Conservation (phyloP, 2,113 vertebrate genomes). For the Leptodactylus fuscus region DNA sequence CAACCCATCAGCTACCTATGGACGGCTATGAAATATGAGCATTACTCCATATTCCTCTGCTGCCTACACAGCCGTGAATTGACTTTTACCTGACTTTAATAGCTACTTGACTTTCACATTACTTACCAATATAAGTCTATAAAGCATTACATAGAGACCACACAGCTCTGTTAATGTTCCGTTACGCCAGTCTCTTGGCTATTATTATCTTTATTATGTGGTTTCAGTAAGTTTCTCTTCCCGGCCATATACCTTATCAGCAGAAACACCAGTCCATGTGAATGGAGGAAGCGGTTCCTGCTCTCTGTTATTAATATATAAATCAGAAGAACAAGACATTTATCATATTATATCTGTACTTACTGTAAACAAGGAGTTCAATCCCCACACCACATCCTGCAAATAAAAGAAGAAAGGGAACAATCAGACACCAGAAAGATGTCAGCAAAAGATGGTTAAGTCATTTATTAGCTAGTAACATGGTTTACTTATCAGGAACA, state of each 20-base stretch:
- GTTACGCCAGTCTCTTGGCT: too few relatives aligned
- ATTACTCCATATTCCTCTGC: too few relatives aligned
- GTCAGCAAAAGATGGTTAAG: neutral
- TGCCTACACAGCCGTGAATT: too few relatives aligned
- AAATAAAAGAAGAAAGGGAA: constrained; percentile 66
- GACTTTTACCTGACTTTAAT: too few relatives aligned
- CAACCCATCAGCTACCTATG: too few relatives aligned
- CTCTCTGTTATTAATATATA: constrained; percentile 8
- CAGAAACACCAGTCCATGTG: constrained; percentile 2
- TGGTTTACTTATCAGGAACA: constrained; percentile 42
- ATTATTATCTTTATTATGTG: neutral
- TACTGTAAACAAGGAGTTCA: constrained; percentile 98
- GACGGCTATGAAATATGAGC: too few relatives aligned
- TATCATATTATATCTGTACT: constrained; percentile 71
- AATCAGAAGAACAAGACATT: neutral
- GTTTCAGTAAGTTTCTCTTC: neutral
- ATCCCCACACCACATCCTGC: constrained; percentile 97
- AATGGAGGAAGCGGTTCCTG: neutral
- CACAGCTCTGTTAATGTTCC: too few relatives aligned
- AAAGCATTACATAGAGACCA: too few relatives aligned
- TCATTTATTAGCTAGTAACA: constrained; percentile 39
- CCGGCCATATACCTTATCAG: constrained; percentile 14
- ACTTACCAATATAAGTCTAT: too few relatives aligned
- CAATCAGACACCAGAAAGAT: constrained; percentile 4
- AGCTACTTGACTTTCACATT: too few relatives aligned